Conservation (phyloP, 2,797 vertebrate genomes). For the Numenius phaeopus region DNA sequence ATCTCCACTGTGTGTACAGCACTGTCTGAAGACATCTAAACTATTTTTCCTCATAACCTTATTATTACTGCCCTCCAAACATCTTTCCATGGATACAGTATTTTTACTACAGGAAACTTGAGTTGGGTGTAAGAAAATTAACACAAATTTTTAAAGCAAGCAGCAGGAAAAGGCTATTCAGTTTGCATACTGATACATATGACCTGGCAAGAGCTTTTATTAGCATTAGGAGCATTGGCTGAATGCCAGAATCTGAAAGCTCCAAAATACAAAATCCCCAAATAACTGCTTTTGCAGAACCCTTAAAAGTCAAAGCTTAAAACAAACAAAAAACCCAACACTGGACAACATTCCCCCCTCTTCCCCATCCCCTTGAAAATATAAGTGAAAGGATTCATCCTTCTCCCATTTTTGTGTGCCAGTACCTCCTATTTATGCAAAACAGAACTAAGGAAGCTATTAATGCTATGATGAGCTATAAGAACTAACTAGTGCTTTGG, state of each 20-base stretch:
- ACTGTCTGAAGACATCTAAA: not conserved
- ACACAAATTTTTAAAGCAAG: not conserved
- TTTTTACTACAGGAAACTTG: not conserved
- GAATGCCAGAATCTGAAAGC: not conserved
- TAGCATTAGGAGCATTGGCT: not conserved
- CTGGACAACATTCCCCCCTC: fast-evolving
- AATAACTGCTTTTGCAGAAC: not conserved
- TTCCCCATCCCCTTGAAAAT: not conserved
- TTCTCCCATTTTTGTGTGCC: not conserved
- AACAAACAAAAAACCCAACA: not conserved
- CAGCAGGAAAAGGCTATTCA: not conserved
- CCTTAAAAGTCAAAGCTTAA: not conserved
- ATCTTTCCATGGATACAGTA: not conserved
- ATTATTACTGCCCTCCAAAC: not conserved
- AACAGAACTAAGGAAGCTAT: not conserved
- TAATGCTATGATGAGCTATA: not conserved
- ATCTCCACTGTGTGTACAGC: not conserved
- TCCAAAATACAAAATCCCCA: not conserved
- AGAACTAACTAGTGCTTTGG: not conserved
- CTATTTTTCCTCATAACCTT: not conserved
- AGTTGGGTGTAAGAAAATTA: not conserved
- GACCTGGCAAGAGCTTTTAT: not conserved
- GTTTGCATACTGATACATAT: not conserved
- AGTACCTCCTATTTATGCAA: not conserved
- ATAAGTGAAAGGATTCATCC: not conserved